A percentile compares a stretch with the other conserved stretches of the same genome.
These are phyloP conservation scores for Capra hircus DNA, from an alignment of 2,113 vertebrate species.

Conservation along the genomic window DNA sequence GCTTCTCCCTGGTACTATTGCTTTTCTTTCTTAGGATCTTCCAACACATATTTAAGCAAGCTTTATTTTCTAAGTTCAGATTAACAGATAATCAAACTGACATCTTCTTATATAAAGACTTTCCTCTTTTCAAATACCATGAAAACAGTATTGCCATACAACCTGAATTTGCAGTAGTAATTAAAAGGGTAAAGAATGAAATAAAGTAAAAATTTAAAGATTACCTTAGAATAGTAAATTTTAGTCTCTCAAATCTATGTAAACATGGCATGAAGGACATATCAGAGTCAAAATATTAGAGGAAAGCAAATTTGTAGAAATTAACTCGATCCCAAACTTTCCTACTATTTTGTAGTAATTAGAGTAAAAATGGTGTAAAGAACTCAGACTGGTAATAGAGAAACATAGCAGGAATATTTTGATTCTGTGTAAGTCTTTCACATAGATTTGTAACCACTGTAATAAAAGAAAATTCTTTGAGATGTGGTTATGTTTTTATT, in stretches of 20 bases:
- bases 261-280: neutral
- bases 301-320: neutral
- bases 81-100: neutral
- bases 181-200: neutral
- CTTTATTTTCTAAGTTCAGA: neutral
- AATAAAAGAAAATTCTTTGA: slow-evolving; percentile 59
- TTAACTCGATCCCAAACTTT: neutral
- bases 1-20: neutral
- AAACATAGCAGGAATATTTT: neutral
- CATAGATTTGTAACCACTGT: neutral
- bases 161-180: neutral
- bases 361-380: neutral
- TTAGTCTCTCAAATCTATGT: neutral
- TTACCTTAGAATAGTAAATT: neutral
- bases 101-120: neutral
- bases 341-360: slow-evolving; percentile 20
- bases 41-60: neutral
- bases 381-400: neutral
- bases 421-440: neutral
- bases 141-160: slow-evolving; percentile 14
- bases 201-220: slow-evolving; percentile 16
- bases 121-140: slow-evolving; percentile 27
- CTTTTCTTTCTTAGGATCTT: neutral
- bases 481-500: slow-evolving; percentile 42
- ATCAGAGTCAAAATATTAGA: neutral